phyloP scores from a whole-genome alignment of 2,797 vertebrate genomes.

The Chromobotia macracanthus region DNA sequence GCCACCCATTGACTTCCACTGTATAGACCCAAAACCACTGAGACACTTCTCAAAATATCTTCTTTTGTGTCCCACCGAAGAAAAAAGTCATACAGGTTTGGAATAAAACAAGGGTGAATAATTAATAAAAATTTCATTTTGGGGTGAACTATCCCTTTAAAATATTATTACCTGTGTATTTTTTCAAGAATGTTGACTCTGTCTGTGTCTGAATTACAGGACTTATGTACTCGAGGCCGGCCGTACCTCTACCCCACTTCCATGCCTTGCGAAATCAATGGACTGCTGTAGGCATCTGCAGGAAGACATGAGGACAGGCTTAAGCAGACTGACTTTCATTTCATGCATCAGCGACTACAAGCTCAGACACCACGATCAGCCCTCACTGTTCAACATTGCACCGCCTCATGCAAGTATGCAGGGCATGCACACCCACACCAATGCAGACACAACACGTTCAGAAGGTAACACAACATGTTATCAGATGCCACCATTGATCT shows the following conservation, averaged over 20 bases:
- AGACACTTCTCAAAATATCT: no score
- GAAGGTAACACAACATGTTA: conserved; percentile 38
- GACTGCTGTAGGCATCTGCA: conserved; percentile 49
- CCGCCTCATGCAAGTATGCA: conserved; percentile 34
- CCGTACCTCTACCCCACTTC: conserved; percentile 31
- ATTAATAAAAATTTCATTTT: no score
- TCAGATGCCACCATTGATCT: conserved; percentile 48
- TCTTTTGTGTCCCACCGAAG: no score
- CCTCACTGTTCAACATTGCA: conserved; percentile 29
- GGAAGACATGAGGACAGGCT: conserved; percentile 50
- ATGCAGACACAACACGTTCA: not conserved
- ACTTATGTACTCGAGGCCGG: conserved; percentile 6
- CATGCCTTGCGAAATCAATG: conserved; percentile 52
- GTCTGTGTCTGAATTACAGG: conserved; percentile 33
- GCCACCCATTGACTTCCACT: no score
- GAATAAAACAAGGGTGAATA: no score
- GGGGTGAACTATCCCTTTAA: no score
- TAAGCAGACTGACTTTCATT: conserved; percentile 50
- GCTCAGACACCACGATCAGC: conserved; percentile 45
- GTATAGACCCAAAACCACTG: no score
- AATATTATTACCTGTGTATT: not conserved
- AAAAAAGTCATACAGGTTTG: no score
- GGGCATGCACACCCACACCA: not conserved
- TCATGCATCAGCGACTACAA: conserved; percentile 53
- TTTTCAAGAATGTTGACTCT: conserved; percentile 26